A percentile compares a stretch with the other conserved stretches of the same genome.
These are phyloP conservation scores for Mus caroli DNA, from an alignment of 2,797 vertebrate genomes.

Conservation along the genomic window DNA sequence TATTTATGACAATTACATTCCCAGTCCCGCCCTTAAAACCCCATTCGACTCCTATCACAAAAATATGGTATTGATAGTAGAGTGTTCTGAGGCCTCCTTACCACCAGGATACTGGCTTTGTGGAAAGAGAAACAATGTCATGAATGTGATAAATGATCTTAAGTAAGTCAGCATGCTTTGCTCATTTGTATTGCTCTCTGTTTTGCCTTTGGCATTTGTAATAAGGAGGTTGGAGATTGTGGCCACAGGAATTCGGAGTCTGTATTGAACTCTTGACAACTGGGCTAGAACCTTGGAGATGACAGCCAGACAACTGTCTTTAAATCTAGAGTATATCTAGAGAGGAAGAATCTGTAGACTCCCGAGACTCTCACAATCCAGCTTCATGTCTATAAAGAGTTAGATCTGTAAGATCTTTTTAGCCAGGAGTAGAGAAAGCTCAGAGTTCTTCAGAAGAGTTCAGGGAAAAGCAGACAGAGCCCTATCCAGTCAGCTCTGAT, in stretches of 20 bases:
- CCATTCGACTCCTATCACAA: slow-evolving; percentile 40
- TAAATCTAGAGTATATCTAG: slow-evolving; percentile 52
- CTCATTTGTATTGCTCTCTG: slow-evolving; percentile 50
- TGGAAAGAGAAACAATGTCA: slow-evolving; percentile 69
- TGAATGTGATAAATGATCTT: slow-evolving; percentile 43
- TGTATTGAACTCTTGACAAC: slow-evolving; percentile 38
- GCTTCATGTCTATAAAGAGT: not conserved
- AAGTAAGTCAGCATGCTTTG: slow-evolving; percentile 28
- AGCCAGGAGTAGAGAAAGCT: not conserved
- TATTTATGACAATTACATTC: slow-evolving; percentile 65
- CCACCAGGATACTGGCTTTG: slow-evolving; percentile 22
- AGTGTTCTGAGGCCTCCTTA: not conserved
- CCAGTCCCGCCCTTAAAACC: slow-evolving; percentile 35
- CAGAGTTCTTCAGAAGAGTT: not conserved
- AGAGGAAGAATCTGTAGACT: not conserved
- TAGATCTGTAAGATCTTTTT: not conserved
- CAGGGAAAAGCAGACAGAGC: too few relatives aligned
- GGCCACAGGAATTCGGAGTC: slow-evolving; percentile 57
- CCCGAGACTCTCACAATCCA: not conserved
- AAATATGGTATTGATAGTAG: slow-evolving; percentile 50
- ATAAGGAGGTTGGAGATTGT: slow-evolving; percentile 32
- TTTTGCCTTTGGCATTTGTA: slow-evolving; percentile 57
- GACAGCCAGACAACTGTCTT: slow-evolving; percentile 36
- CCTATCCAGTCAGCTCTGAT: not conserved
- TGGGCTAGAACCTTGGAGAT: slow-evolving; percentile 33